phyloP scores from a whole-genome alignment of 2,797 vertebrate genomes.

The Pseudomugil gertrudae region DNA sequence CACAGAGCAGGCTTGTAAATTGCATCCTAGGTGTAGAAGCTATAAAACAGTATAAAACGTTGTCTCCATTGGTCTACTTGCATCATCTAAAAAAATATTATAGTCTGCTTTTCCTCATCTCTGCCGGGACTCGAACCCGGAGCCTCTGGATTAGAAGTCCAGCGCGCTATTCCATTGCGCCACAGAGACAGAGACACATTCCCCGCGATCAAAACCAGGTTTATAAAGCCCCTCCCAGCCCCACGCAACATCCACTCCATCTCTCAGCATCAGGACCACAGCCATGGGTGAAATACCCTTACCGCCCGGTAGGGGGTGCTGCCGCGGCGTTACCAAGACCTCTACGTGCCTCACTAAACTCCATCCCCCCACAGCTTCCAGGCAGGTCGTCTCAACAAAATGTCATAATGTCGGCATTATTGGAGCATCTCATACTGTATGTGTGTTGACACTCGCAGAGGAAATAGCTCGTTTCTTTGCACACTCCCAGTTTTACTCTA shows the following conservation, averaged over 20 bases:
- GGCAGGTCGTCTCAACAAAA: constrained; percentile 43
- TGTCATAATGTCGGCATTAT: constrained; percentile 46
- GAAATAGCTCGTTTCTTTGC: constrained; percentile 3
- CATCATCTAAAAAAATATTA: constrained; percentile 43
- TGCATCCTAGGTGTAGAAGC: not conserved
- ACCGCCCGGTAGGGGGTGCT: constrained; percentile 75
- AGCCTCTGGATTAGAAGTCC: constrained; percentile 99
- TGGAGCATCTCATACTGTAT: constrained; percentile 10
- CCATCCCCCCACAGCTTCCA: constrained; percentile 28
- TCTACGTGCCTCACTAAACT: constrained; percentile 10
- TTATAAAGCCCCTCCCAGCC: constrained; percentile 69
- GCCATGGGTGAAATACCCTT: not conserved
- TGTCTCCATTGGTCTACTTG: not conserved
- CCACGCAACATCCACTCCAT: constrained; percentile 53
- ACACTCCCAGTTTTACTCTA: constrained; percentile 5
- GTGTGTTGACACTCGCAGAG: constrained; percentile 20
- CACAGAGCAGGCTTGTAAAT: not conserved
- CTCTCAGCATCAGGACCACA: constrained; percentile 83
- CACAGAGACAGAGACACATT: constrained; percentile 93
- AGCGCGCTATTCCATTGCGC: constrained; percentile 99
- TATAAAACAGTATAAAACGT: not conserved
- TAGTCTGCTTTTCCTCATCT: constrained; percentile 87
- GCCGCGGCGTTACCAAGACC: constrained; percentile 35
- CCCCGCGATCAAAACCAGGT: constrained; percentile 52
- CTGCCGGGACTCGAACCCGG: constrained; percentile 99